Evolutionary conservation across 2,888 invertebrate genomes (phyloP), one percentile per base, ranked within the genome.

Genomic region (Chesias legatella): DNA sequence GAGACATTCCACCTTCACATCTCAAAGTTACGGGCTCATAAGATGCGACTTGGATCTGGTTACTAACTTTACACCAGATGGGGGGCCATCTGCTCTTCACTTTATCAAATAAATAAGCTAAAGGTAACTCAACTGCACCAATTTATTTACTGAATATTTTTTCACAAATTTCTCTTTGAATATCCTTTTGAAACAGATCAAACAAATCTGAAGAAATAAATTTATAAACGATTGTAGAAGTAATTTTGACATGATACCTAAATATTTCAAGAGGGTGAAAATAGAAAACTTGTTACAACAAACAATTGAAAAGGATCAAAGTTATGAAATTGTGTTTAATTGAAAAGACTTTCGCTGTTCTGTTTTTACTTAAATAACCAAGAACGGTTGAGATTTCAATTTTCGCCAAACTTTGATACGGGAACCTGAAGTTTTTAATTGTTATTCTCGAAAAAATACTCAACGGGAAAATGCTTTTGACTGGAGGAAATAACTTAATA

Each of bases 341-440:
- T 55, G 50, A 51, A 55, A 55, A 55, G 50, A 48, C 48, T 52
- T 50, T 48, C 32, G 50, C 46, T 45, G 45, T 38, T 55, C 42
- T 55, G 55, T 52, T 55, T 53, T 52, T 51, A 48, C 48, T 46
- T 45, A 48, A 49, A 54, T 43, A 52, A 52, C 52, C 52, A 38
- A 54, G 40, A 52, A 48, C 45, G 48, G 46, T 44, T 45, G 52
- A 51, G 52, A 52, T 52, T 55, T 43, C 44, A 51, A 52, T 52
- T 52, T 52, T 47, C 50, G 45, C 48, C 33, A 45, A 54, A 55
- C 38, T 55, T 55, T 52, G 50, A 48, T 50, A 48, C 48, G 44
- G 30, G 52, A 51, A 48, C 52, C 42, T 55, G 36, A 55, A 55
- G 52, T 55, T 52, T 50, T 50, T 50, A 54, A 55, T 55, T 55